These are phyloP conservation scores for Agonopterix alstromeriana DNA, from an alignment of 2,888 invertebrate genomes.

Conservation along the genomic window DNA sequence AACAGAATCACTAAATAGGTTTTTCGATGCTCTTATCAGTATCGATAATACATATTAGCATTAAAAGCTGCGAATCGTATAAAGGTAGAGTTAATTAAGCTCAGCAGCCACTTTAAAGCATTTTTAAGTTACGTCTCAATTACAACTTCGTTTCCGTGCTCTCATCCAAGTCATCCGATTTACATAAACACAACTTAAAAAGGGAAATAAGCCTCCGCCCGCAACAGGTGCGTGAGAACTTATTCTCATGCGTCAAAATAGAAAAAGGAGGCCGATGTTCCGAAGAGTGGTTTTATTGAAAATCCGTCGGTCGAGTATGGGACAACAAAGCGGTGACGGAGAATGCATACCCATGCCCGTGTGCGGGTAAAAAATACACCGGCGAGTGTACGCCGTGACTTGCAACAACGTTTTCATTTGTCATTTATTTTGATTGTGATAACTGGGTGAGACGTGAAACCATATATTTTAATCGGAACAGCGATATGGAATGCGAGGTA, in stretches of 20 bases:
- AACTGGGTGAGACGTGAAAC: slow-evolving; percentile 51
- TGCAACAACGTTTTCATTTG: slow-evolving; percentile 73
- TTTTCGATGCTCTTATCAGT: too few relatives aligned
- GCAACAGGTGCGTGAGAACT: slow-evolving; percentile 69
- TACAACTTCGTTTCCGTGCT: not conserved
- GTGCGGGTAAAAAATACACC: slow-evolving; percentile 45
- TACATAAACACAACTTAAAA: slow-evolving; percentile 17
- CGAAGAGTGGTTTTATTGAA: slow-evolving; percentile 63
- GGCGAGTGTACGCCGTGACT: slow-evolving; percentile 48
- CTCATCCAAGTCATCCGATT: slow-evolving; percentile 8
- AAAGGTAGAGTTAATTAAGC: too few relatives aligned
- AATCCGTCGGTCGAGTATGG: slow-evolving; percentile 48
- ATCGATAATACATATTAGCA: too few relatives aligned
- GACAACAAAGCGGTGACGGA: slow-evolving; percentile 55
- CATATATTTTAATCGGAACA: slow-evolving; percentile 45
- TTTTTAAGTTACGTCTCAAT: slow-evolving; percentile 1
- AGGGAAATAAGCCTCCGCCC: slow-evolving; percentile 18
- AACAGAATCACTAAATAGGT: too few relatives aligned
- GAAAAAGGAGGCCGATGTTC: slow-evolving; percentile 54
- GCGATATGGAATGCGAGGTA: slow-evolving; percentile 16
- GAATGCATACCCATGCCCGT: slow-evolving; percentile 35
- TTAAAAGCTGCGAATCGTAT: too few relatives aligned
- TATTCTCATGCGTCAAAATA: slow-evolving; percentile 31
- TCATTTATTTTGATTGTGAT: slow-evolving; percentile 78
- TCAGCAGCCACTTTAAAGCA: too few relatives aligned